These are phyloP conservation scores for Myripristis murdjan DNA, from an alignment of 2,797 vertebrate genomes.

Conservation along the genomic window DNA sequence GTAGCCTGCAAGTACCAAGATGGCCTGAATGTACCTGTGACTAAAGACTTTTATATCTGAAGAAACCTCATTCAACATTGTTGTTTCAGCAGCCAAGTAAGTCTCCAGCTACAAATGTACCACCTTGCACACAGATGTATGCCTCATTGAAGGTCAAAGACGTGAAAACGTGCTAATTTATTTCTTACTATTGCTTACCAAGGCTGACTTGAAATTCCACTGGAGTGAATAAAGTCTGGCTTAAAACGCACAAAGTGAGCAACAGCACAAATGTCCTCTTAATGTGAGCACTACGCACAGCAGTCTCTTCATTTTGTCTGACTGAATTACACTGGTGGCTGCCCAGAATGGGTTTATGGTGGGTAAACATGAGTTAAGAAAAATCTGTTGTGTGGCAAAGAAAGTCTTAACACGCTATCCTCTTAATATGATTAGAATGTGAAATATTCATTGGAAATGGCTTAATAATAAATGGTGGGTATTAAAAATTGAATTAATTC, in stretches of 20 bases:
- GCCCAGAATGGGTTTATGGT: background rate
- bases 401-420: conserved; percentile 62
- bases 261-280: conserved; percentile 25
- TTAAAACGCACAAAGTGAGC: conserved; percentile 38
- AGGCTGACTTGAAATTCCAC: conserved; percentile 26
- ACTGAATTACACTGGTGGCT: conserved; percentile 5
- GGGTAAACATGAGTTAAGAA: conserved; percentile 62
- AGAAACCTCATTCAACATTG: conserved; percentile 1
- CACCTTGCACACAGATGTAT: conserved; percentile 8
- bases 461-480: conserved; percentile 84
- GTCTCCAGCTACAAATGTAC: background rate
- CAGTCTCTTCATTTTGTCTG: conserved; percentile 9
- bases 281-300: background rate
- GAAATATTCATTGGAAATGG: conserved; percentile 79
- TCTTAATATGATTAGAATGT: conserved; percentile 80
- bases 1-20: background rate
- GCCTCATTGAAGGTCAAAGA: conserved; percentile 20
- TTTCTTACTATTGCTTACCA: conserved; percentile 8
- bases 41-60: conserved; percentile 32
- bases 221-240: background rate
- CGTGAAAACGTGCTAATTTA: conserved; percentile 3
- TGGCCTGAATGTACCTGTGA: background rate
- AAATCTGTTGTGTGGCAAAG: conserved; percentile 65
- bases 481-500: conserved; percentile 83
- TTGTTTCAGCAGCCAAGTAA: background rate